Evolutionary conservation across 2,113 vertebrate genomes (phyloP).

Genomic region (Nesoenas mayeri): DNA sequence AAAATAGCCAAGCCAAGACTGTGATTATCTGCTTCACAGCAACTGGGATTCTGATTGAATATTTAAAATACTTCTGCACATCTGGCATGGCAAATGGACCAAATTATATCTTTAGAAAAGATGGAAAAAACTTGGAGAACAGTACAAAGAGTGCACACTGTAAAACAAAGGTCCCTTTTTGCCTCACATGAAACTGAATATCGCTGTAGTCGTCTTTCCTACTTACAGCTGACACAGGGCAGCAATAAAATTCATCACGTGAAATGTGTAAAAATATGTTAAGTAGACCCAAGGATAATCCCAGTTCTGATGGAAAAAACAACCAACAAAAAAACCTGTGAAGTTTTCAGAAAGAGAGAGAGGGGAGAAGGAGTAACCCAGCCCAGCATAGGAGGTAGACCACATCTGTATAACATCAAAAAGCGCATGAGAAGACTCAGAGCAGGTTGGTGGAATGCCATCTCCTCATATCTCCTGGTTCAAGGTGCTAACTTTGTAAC

Average conservation of each 20-base stretch:
- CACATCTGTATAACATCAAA: background rate
- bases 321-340: background rate
- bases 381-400: background rate
- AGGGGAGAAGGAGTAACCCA: background rate
- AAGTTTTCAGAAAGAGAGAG: background rate
- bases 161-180: slow-evolving; percentile 3
- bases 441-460: background rate
- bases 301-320: background rate
- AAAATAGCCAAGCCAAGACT: background rate
- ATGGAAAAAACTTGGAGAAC: background rate
- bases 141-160: background rate
- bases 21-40: slow-evolving; percentile 53
- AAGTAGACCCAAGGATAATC: background rate
- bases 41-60: slow-evolving; percentile 47
- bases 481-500: background rate
- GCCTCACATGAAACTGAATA: background rate
- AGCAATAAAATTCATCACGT: background rate
- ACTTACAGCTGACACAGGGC: slow-evolving; percentile 18
- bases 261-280: background rate
- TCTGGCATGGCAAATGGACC: slow-evolving; percentile 54
- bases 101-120: slow-evolving; percentile 43
- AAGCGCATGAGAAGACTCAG: background rate
- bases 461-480: background rate
- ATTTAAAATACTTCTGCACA: slow-evolving; percentile 70
- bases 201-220: background rate